These are phyloP conservation scores for Pseudococcus longispinus DNA, from an alignment of 2,888 invertebrate species.

Conservation along the genomic window DNA sequence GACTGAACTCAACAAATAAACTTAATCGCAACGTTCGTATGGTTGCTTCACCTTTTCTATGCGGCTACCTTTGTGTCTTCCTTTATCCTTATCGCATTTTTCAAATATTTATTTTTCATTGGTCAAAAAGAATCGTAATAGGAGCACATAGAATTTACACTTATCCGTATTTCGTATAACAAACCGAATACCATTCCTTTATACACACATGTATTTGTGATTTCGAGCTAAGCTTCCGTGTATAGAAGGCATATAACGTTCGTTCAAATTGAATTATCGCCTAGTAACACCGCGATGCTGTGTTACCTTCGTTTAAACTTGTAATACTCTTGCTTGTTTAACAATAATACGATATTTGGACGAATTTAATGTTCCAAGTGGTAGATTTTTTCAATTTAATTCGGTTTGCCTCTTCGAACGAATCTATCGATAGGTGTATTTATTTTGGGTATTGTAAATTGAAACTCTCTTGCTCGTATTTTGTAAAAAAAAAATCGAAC, in stretches of 20 bases:
- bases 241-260: neutral
- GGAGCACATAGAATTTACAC: neutral
- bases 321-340: neutral
- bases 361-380: neutral
- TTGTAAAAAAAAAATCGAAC: too few relatives aligned
- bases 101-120: conserved; percentile 37
- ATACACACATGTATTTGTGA: neutral
- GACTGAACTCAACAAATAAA: conserved; percentile 12
- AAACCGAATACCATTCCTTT: neutral
- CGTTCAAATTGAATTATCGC: conserved; percentile 35
- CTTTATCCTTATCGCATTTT: conserved; percentile 14
- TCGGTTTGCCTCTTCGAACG: neutral
- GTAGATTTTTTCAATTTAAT: neutral
- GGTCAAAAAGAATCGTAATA: neutral
- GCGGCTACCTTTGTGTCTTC: neutral
- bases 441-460: too few relatives aligned
- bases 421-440: too few relatives aligned
- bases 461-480: too few relatives aligned
- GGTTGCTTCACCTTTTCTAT: neutral
- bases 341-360: neutral
- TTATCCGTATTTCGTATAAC: conserved; percentile 25
- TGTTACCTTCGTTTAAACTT: neutral
- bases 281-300: neutral
- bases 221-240: neutral
- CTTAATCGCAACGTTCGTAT: conserved; percentile 29